Evolutionary conservation across 2,888 invertebrate species (phyloP).

Genomic region (Loripinus fragilis): DNA sequence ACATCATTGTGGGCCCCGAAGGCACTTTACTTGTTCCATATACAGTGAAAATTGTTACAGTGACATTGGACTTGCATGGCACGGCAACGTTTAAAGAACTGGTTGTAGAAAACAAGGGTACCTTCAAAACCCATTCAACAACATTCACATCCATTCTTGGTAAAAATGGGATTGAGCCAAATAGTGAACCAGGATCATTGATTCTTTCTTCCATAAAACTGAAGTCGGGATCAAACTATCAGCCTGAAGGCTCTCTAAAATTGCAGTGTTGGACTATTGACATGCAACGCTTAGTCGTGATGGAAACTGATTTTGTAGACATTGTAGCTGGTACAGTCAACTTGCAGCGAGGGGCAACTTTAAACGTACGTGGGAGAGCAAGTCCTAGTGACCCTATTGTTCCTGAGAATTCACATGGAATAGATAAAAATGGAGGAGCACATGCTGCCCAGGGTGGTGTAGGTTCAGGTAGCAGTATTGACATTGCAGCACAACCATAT

Average conservation of each 20-base stretch:
- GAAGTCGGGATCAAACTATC: slow-evolving; percentile 66
- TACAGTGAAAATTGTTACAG: slow-evolving; percentile 67
- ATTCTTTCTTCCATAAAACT: slow-evolving; percentile 60
- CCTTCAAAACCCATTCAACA: slow-evolving; percentile 57
- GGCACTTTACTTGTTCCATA: slow-evolving; percentile 70
- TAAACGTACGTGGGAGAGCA: slow-evolving; percentile 63
- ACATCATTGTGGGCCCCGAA: slow-evolving; percentile 62
- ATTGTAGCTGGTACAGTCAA: slow-evolving; percentile 62
- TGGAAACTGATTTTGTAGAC: slow-evolving; percentile 64
- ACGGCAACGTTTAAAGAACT: slow-evolving; percentile 70
- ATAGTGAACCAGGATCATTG: slow-evolving; percentile 62
- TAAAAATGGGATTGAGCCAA: slow-evolving; percentile 57
- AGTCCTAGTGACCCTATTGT: slow-evolving; percentile 31
- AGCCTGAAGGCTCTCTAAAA: slow-evolving; percentile 56
- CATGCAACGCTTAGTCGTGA: slow-evolving; percentile 68
- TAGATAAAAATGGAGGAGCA: slow-evolving; percentile 62
- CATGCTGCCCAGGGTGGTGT: slow-evolving; percentile 72
- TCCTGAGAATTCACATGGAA: slow-evolving; percentile 55
- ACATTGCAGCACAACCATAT: slow-evolving; percentile 61
- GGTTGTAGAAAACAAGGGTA: slow-evolving; percentile 65
- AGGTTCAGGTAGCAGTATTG: slow-evolving; percentile 34
- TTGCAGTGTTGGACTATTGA: slow-evolving; percentile 64
- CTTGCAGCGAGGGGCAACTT: slow-evolving; percentile 68
- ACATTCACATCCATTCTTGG: slow-evolving; percentile 66
- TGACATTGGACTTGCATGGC: slow-evolving; percentile 61